Percentiles rank a stretch among this genome's conserved stretches.
phyloP scores from a whole-genome alignment of 2,888 invertebrate species.

The Hyppa rectilinea region DNA sequence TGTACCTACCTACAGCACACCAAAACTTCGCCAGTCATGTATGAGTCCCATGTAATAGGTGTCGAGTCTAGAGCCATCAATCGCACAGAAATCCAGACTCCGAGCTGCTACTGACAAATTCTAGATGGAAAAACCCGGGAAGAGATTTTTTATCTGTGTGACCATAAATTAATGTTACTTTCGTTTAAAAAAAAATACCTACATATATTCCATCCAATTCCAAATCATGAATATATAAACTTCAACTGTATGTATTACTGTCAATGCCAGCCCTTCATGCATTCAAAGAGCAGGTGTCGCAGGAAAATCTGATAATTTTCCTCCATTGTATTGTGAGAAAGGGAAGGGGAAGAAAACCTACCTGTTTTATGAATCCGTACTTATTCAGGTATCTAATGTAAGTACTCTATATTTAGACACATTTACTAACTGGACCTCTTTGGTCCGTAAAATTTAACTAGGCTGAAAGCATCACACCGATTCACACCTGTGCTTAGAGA shows the following conservation, averaged over 20 bases:
- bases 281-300: not conserved
- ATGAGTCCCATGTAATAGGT: too few relatives aligned
- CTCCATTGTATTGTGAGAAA: not conserved
- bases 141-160: too few relatives aligned
- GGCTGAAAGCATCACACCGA: slow-evolving; percentile 32
- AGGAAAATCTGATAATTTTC: not conserved
- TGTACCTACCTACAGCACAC: too few relatives aligned
- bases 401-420: slow-evolving; percentile 1
- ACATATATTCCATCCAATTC: too few relatives aligned
- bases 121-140: too few relatives aligned
- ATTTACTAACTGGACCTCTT: slow-evolving; percentile 12
- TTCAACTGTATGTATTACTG: too few relatives aligned
- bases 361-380: not conserved
- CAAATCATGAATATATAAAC: too few relatives aligned
- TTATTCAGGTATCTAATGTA: not conserved
- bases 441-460: slow-evolving; percentile 28
- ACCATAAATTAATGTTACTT: not conserved
- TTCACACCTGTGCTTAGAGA: slow-evolving; percentile 26
- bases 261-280: too few relatives aligned
- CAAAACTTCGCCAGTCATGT: too few relatives aligned
- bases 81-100: too few relatives aligned
- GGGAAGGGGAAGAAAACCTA: not conserved
- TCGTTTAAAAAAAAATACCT: not conserved
- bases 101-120: too few relatives aligned
- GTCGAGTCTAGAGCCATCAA: too few relatives aligned